phyloP scores from a whole-genome alignment of 2,797 vertebrate species.

The Myotis findleyi region DNA sequence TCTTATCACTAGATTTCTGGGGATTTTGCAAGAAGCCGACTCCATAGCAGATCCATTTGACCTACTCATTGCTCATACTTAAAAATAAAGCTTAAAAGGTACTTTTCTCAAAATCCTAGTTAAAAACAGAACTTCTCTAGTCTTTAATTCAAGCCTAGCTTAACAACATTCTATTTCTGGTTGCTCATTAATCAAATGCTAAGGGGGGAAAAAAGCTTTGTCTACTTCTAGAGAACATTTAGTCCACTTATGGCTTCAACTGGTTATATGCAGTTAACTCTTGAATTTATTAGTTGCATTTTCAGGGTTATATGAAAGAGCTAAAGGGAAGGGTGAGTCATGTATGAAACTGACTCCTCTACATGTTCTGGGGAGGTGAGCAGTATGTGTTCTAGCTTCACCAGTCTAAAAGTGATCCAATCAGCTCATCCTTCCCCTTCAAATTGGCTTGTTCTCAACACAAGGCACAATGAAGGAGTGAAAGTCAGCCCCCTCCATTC shows the following conservation, averaged over 20 bases:
- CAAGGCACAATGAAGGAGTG: not conserved
- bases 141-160: not conserved
- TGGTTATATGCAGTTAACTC: not conserved
- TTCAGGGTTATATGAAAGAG: not conserved
- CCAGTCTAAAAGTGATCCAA: not conserved
- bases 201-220: not conserved
- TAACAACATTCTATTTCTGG: not conserved
- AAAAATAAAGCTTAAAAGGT: not conserved
- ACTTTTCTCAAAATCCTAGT: not conserved
- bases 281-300: not conserved
- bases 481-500: not conserved
- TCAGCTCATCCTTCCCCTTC: not conserved
- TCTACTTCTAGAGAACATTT: not conserved
- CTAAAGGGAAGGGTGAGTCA: not conserved
- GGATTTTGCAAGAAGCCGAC: not conserved
- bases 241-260: not conserved
- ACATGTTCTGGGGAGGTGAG: not conserved
- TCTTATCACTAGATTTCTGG: not conserved
- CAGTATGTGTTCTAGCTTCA: not conserved
- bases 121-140: slow-evolving; percentile 23
- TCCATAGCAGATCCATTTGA: not conserved
- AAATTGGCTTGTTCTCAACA: not conserved
- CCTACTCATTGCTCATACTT: not conserved
- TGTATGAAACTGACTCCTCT: not conserved
- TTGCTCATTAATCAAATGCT: not conserved